Evolutionary conservation across 2,888 invertebrate genomes (phyloP), one percentile per base, ranked within the genome.

Genomic region (Daptonema setosum): DNA sequence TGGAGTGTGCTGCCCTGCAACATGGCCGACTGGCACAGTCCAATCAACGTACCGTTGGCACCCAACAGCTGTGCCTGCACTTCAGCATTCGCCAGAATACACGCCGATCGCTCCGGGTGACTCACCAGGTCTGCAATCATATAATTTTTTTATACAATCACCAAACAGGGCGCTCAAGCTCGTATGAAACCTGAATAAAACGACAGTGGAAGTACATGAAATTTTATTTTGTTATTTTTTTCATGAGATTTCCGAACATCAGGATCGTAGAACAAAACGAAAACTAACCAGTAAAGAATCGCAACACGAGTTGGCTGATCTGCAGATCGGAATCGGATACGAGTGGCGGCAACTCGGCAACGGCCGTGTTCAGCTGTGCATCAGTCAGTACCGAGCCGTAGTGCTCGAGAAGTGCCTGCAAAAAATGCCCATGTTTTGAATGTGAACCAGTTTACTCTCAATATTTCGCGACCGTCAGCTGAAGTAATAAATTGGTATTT

Each of bases 261-360:
- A n/a, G n/a, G n/a, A n/a, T n/a, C n/a, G n/a, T n/a, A n/a, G n/a
- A n/a, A n/a, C n/a, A n/a, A n/a, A n/a, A n/a, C n/a, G n/a, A n/a
- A n/a, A n/a, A 25, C 50, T 8, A 50, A 63, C 62, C 56, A 24
- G 61, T 57, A 22, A 64, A 45, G 29, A 60, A 60, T 20, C 54
- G 57, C 17, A 70, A 58, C 8, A 66, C 62, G 60, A 75, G 72
- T 75, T 93, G 93, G 53, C 93, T 88, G 64, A 97, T 88, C 73
- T 95, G 91, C 60, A 99, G 77, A 76, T 97, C 97, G 50, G 84
- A 80, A 74, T 97, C 97, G 66, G 82, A 85, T 61, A 97, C 79
- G 55, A 97, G 76, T 17, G 87, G 82, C 14, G 90, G 87, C 66
- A 93, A 78, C 74, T 95, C 93, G 57, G 81, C 78, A 67, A 90